Evolutionary conservation across 2,113 vertebrate genomes (phyloP).

Genomic region (cat (Felis catus)): DNA sequence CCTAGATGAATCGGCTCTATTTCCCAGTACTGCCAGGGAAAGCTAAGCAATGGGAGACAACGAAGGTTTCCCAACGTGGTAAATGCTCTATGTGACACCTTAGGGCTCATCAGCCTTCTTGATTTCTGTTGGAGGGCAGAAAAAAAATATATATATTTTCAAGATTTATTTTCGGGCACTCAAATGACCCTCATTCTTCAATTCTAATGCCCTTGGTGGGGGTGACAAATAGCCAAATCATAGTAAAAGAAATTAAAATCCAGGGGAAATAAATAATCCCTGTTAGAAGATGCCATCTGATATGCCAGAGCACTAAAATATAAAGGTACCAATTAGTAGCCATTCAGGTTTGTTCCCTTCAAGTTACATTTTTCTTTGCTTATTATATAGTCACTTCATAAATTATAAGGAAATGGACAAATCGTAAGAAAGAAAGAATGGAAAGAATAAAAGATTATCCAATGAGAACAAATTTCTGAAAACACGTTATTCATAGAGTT

Average conservation of each 20-base stretch:
- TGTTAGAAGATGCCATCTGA: neutral
- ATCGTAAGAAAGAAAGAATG: neutral
- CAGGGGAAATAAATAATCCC: constrained; percentile 36
- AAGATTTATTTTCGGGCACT: constrained; percentile 60
- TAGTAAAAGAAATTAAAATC: constrained; percentile 43
- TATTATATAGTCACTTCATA: neutral
- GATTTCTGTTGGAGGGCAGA: constrained; percentile 15
- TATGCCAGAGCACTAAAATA: neutral
- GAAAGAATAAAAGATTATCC: neutral
- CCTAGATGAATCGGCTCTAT: neutral
- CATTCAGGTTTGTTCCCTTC: neutral
- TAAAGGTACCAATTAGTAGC: neutral
- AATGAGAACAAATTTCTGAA: neutral
- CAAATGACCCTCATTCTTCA: constrained; percentile 42
- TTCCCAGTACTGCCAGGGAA: neutral
- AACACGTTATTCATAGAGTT: neutral
- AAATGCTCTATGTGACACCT: neutral
- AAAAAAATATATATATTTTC: constrained; percentile 39
- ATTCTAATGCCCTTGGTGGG: neutral
- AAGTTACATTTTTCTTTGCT: neutral
- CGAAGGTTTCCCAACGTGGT: constrained; percentile 24
- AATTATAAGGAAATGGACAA: neutral
- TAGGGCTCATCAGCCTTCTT: constrained; percentile 21
- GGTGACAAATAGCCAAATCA: neutral
- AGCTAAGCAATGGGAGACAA: constrained; percentile 9